Evolutionary conservation across 2,113 vertebrate species (phyloP).

Genomic region (Fregata magnificens): DNA sequence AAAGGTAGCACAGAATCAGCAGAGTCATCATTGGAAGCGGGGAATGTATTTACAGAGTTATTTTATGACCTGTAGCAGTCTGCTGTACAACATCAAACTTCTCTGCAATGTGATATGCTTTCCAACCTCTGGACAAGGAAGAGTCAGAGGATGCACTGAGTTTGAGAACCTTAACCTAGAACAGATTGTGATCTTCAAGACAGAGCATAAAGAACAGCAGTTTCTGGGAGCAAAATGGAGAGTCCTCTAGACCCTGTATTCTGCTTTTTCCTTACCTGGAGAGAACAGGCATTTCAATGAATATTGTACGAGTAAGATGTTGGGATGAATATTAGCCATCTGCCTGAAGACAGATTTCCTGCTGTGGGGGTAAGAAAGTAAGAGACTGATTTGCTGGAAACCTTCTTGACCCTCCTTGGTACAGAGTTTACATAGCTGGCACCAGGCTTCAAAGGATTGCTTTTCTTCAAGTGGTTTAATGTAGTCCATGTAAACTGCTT

Average conservation of each 20-base stretch:
- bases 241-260: neutral
- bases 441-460: neutral
- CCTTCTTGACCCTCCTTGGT: neutral
- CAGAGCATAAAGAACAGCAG: neutral
- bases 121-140: neutral
- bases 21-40: neutral
- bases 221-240: neutral
- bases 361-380: neutral
- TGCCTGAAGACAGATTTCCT: neutral
- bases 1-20: neutral
- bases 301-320: neutral
- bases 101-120: neutral
- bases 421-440: neutral
- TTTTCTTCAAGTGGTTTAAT: neutral
- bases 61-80: neutral
- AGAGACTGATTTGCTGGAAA: neutral
- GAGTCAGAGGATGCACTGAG: neutral
- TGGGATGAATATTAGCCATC: neutral
- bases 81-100: neutral
- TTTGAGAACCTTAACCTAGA: neutral
- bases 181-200: neutral
- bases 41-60: neutral
- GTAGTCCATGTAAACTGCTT: neutral
- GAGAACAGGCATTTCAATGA: neutral
- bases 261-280: neutral